These are phyloP conservation scores for Enteromius radiatus DNA, from an alignment of 2,797 vertebrate species.

Conservation along the genomic window DNA sequence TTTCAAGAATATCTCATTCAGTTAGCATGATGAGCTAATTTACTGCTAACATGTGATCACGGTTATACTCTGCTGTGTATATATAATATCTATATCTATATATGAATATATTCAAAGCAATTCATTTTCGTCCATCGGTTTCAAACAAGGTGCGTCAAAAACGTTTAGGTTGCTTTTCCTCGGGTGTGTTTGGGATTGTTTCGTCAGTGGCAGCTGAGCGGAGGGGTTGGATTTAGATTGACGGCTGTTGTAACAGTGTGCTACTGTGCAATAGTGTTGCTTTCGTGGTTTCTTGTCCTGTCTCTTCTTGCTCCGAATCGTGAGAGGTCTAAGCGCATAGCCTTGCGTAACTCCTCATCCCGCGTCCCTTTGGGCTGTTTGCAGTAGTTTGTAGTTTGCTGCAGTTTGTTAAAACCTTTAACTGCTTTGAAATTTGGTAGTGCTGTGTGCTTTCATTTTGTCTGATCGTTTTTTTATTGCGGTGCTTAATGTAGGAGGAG, in stretches of 20 bases:
- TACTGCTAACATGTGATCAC: constrained; percentile 76
- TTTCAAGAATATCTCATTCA: constrained; percentile 65
- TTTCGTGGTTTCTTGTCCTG: constrained; percentile 45
- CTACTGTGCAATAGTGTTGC: constrained; percentile 58
- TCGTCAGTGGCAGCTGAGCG: constrained; percentile 56
- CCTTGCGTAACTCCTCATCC: constrained; percentile 42
- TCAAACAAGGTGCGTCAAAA: constrained; percentile 64
- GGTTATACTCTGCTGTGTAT: constrained; percentile 79
- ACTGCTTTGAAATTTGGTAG: constrained; percentile 23
- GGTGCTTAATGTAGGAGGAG: constrained; percentile 8
- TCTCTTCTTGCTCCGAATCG: constrained; percentile 39
- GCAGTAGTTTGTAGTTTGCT: constrained; percentile 43
- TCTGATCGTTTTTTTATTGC: constrained; percentile 12
- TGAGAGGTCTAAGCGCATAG: constrained; percentile 48
- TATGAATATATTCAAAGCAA: constrained; percentile 79
- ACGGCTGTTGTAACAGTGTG: constrained; percentile 56
- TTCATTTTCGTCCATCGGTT: constrained; percentile 73
- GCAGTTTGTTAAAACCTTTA: constrained; percentile 39
- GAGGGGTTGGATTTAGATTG: constrained; percentile 42
- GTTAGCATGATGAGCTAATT: constrained; percentile 79
- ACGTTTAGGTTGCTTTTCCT: constrained; percentile 58
- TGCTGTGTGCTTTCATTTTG: constrained; percentile 31
- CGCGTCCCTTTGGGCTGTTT: constrained; percentile 33
- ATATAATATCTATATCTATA: constrained; percentile 80
- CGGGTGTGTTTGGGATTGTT: constrained; percentile 53